phyloP scores from a whole-genome alignment of 1,140 invertebrate genomes.

The Zophobas atratus region DNA sequence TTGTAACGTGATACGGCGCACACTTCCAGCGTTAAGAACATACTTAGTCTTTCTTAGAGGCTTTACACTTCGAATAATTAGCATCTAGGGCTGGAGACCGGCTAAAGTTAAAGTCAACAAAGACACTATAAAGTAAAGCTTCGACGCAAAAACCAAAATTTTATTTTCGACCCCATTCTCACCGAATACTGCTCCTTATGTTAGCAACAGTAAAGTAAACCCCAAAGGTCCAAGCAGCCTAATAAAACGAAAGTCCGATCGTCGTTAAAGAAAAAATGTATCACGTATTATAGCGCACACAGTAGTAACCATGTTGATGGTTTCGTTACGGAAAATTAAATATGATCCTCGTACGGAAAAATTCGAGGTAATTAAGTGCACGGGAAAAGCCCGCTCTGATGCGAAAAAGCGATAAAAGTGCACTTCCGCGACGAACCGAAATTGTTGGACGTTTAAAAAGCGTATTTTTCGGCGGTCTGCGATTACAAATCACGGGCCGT shows the following conservation, averaged over 20 bases:
- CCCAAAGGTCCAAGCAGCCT: not conserved
- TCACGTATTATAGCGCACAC: not conserved
- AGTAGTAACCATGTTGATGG: not conserved
- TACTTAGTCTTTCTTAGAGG: not conserved
- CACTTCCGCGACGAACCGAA: not conserved
- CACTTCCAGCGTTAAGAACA: constrained; percentile 36
- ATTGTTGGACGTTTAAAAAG: not conserved
- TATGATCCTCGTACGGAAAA: too few relatives aligned
- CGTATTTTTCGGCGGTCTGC: not conserved
- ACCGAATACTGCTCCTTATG: not conserved
- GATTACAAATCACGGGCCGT: constrained; percentile 14
- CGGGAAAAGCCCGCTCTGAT: too few relatives aligned
- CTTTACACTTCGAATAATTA: constrained; percentile 30
- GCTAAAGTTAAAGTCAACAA: constrained; percentile 4
- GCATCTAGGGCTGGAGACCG: not conserved
- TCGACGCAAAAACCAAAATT: not conserved
- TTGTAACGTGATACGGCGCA: constrained; percentile 28
- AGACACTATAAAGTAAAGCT: constrained; percentile 1
- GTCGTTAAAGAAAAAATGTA: constrained; percentile 2
- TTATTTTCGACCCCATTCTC: not conserved
- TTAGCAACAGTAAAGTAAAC: not conserved
- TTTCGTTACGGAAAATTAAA: not conserved
- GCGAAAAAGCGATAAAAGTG: not conserved
- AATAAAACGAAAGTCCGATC: not conserved
- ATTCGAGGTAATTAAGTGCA: too few relatives aligned